These are phyloP conservation scores for Scaptomyza tumidula DNA, from an alignment of 2,888 invertebrate genomes.

Conservation along the genomic window DNA sequence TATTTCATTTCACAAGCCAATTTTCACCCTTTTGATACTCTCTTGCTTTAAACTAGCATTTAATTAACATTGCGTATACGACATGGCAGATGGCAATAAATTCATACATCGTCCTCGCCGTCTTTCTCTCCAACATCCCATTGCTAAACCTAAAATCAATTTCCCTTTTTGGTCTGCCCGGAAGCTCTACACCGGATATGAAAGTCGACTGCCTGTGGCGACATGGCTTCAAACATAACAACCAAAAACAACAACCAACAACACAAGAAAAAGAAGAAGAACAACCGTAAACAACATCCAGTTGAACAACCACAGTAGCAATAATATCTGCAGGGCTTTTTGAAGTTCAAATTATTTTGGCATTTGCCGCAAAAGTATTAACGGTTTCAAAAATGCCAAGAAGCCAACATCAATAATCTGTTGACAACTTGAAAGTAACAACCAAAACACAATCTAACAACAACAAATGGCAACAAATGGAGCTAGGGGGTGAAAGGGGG, in stretches of 20 bases:
- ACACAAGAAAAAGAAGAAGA: slow-evolving; percentile 24
- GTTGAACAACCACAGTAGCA: slow-evolving; percentile 30
- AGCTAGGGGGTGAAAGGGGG: neutral
- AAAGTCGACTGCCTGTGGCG: slow-evolving; percentile 67
- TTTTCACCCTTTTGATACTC: slow-evolving; percentile 7
- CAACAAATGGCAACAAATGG: slow-evolving; percentile 14
- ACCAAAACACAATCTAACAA: slow-evolving; percentile 26
- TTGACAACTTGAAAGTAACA: slow-evolving; percentile 59
- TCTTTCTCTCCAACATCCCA: neutral
- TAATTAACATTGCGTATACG: slow-evolving; percentile 68
- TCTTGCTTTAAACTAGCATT: slow-evolving; percentile 58
- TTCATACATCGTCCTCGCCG: neutral
- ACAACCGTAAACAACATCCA: slow-evolving; percentile 32
- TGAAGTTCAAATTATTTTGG: slow-evolving; percentile 54
- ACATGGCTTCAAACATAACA: slow-evolving; percentile 29
- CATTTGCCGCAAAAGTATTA: slow-evolving; percentile 48
- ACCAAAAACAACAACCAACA: slow-evolving; percentile 2
- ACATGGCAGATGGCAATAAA: slow-evolving; percentile 6
- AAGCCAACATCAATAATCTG: slow-evolving; percentile 72
- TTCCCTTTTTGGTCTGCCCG: slow-evolving; percentile 56
- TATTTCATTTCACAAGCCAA: slow-evolving; percentile 46
- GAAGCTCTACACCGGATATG: slow-evolving; percentile 67
- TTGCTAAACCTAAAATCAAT: slow-evolving; percentile 56
- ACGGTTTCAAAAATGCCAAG: slow-evolving; percentile 28
- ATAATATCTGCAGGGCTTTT: slow-evolving; percentile 44